phyloP scores from a whole-genome alignment of 2,113 vertebrate genomes.

The Tetraodon nigroviridis region DNA sequence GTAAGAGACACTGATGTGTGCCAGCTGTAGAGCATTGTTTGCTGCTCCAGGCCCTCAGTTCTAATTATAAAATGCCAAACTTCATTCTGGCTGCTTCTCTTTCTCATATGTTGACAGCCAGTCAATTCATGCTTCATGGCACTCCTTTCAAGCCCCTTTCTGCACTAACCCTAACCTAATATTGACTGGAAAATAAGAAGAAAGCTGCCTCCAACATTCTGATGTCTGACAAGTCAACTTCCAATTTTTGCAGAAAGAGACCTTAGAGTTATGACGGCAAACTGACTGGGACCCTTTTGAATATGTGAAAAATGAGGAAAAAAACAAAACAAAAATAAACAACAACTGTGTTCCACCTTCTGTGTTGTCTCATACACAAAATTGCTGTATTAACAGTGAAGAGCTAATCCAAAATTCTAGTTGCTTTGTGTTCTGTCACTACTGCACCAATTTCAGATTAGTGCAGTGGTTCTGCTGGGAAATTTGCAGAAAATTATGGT shows the following conservation, averaged over 20 bases:
- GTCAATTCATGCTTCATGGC: constrained; percentile 69
- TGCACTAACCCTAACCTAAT: constrained; percentile 61
- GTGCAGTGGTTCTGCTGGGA: constrained; percentile 32
- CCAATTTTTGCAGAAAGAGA: constrained; percentile 67
- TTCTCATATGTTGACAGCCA: constrained; percentile 52
- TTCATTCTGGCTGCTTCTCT: constrained; percentile 57
- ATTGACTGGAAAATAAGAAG: constrained; percentile 69
- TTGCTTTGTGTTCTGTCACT: constrained; percentile 35
- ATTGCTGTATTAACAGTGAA: constrained; percentile 8
- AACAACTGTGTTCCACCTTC: constrained; percentile 23
- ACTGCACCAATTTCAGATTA: constrained; percentile 48
- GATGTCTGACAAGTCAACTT: constrained; percentile 64
- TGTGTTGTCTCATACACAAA: constrained; percentile 23
- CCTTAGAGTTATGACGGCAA: constrained; percentile 54
- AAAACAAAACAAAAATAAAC: too few relatives aligned
- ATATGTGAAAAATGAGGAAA: constrained; percentile 14
- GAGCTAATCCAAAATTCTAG: constrained; percentile 17
- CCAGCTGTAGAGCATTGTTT: constrained; percentile 58
- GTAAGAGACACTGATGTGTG: constrained; percentile 32
- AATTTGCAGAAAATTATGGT: constrained; percentile 41
- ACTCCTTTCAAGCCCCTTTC: constrained; percentile 50
- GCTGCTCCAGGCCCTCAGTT: constrained; percentile 51
- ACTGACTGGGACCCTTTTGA: constrained; percentile 46
- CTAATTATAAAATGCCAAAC: constrained; percentile 74
- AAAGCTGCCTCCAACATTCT: constrained; percentile 67